Conservation (phyloP, 1,140 invertebrate genomes). For the Wiebesia pumilae region DNA sequence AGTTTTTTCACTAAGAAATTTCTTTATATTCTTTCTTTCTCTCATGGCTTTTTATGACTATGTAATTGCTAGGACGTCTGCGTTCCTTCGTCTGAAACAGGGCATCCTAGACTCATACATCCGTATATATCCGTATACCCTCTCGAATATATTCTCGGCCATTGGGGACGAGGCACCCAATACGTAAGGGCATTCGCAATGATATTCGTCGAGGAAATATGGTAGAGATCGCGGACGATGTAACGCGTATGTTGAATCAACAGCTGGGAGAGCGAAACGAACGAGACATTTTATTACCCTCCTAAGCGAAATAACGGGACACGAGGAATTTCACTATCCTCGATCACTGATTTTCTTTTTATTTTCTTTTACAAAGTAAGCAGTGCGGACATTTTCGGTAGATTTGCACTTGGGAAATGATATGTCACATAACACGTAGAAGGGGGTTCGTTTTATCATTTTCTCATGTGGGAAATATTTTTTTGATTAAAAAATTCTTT, state of each 20-base stretch:
- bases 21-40: background rate
- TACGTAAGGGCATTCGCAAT: conserved; percentile 39
- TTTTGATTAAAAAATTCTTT: conserved; percentile 30
- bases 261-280: conserved; percentile 14
- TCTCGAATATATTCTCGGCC: conserved; percentile 31
- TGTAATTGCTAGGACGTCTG: background rate
- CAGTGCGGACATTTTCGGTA: background rate
- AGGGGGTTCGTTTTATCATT: background rate
- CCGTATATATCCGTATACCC: background rate
- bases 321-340: conserved; percentile 31
- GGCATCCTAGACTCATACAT: background rate
- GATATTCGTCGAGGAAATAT: conserved; percentile 21
- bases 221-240: background rate
- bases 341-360: conserved; percentile 40
- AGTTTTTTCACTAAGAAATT: conserved; percentile 4
- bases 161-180: background rate
- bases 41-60: background rate
- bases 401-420: conserved; percentile 2
- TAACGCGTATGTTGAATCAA: conserved; percentile 2
- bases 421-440: background rate
- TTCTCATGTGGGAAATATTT: background rate
- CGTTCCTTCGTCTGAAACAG: background rate
- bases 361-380: background rate
- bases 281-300: conserved; percentile 41
- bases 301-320: conserved; percentile 45